Evolutionary conservation across 2,888 invertebrate species (phyloP).

Genomic region (Norana najaformis): DNA sequence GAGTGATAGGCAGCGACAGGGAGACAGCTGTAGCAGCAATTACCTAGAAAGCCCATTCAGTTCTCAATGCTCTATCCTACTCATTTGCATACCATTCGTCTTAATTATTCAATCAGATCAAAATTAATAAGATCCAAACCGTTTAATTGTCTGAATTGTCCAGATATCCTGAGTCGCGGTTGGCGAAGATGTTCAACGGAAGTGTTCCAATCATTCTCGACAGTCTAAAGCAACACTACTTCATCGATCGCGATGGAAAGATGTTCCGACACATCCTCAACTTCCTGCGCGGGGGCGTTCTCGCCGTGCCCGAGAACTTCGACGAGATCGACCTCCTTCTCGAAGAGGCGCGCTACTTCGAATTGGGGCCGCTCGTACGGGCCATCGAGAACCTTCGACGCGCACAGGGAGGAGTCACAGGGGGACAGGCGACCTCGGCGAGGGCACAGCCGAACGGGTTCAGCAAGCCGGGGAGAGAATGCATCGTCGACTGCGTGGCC

Average conservation of each 20-base stretch:
- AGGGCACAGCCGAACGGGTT: conserved; percentile 20
- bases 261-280: conserved; percentile 97
- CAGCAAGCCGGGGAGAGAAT: background rate
- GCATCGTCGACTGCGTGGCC: conserved; percentile 75
- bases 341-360: conserved; percentile 87
- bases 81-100: too few relatives aligned
- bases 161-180: conserved; percentile 87
- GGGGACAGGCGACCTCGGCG: background rate
- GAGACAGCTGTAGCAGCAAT: too few relatives aligned
- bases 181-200: conserved; percentile 92
- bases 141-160: too few relatives aligned
- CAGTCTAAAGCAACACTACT: conserved; percentile 95
- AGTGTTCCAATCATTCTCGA: conserved; percentile 93
- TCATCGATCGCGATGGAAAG: conserved; percentile 95
- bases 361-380: conserved; percentile 69
- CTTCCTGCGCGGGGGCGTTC: conserved; percentile 87
- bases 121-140: too few relatives aligned
- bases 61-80: too few relatives aligned
- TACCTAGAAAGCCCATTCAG: too few relatives aligned
- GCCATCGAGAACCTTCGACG: conserved; percentile 52
- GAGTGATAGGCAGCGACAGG: background rate
- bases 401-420: conserved; percentile 38
- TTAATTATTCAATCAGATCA: too few relatives aligned
- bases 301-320: conserved; percentile 85
- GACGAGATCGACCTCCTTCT: conserved; percentile 81